A percentile compares a stretch with the other conserved stretches of the same genome.
Evolutionary conservation across 2,113 vertebrate species (phyloP).

Genomic region (Propithecus coquereli): DNA sequence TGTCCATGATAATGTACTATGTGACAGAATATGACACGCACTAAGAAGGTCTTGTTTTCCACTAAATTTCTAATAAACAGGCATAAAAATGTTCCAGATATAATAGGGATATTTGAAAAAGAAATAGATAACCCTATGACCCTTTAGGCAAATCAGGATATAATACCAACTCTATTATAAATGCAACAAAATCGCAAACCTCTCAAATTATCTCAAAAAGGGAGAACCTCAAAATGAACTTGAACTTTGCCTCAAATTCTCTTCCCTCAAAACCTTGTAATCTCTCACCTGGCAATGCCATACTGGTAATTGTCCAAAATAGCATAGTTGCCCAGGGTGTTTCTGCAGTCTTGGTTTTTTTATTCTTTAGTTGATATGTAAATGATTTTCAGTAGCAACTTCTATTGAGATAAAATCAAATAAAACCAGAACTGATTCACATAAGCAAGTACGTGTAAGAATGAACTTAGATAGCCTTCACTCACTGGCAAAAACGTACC

Average conservation of each 20-base stretch:
- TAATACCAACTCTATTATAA: background rate
- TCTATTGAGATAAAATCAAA: background rate
- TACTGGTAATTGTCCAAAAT: background rate
- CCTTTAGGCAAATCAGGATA: background rate
- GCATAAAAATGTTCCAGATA: background rate
- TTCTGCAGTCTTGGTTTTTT: background rate
- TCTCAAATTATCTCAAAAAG: background rate
- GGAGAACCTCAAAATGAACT: background rate
- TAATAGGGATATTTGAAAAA: background rate
- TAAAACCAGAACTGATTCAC: background rate
- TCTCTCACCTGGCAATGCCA: fast-evolving
- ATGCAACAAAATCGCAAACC: background rate
- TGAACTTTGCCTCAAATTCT: background rate
- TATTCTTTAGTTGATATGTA: background rate
- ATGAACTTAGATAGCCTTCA: background rate
- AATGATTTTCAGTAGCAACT: background rate
- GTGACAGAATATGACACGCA: background rate
- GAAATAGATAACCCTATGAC: background rate
- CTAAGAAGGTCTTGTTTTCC: background rate
- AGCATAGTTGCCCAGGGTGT: background rate
- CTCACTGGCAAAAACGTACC: background rate
- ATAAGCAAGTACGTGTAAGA: background rate
- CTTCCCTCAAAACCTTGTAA: fast-evolving
- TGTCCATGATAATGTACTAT: fast-evolving
- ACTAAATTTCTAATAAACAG: background rate